Base-by-base conservation (phyloP, 1,140 invertebrate genomes). In the Vanessa tameamea region DNA sequence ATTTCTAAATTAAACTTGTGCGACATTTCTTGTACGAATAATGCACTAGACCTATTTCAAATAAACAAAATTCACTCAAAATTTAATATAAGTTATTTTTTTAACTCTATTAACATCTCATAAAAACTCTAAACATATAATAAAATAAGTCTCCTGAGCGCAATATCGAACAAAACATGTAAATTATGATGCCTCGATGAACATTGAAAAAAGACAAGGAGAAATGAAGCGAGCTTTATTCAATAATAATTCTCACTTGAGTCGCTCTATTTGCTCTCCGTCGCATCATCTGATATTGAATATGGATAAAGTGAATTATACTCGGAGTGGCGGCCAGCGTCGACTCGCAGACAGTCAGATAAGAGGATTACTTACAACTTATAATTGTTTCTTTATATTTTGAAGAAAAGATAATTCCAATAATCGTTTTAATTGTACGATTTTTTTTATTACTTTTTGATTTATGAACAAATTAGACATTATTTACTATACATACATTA, bases 231-330 rank as follows among this genome's bases (percentile, higher is more conserved):
- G 87, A 81, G 85, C 86, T 87, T 90, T 89, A 90, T 92, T 82
- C 90, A 88, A 92, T 91, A 90, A 92, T 90, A 91, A 92, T 92
- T 90, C 85, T 90, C 88, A 90, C 86, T 89, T 85, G 84, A 84
- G 86, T 85, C 84, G 86, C 82, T 89, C 87, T 91, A 90, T 90
- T 91, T 91, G 85, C 83, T 85, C 87, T 82, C 57, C 84, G 83
- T 89, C 86, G 83, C 82, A 80, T 84, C 84, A 89, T 90, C 57
- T 90, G 87, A 90, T 92, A 90, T 90, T 89, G 88, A 92, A 92
- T 92, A 90, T 90, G 87, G 88, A 90, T 87, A 90, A 92, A 89
- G 87, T 90, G 87, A 90, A 90, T 91, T 91, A 91, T 87, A 88
- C 86, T 85, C 86, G 78, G 86, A 87, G 83, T 85, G 87, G 85